These are phyloP conservation scores for Morelia viridis DNA, from an alignment of 2,797 vertebrate species.

Conservation along the genomic window DNA sequence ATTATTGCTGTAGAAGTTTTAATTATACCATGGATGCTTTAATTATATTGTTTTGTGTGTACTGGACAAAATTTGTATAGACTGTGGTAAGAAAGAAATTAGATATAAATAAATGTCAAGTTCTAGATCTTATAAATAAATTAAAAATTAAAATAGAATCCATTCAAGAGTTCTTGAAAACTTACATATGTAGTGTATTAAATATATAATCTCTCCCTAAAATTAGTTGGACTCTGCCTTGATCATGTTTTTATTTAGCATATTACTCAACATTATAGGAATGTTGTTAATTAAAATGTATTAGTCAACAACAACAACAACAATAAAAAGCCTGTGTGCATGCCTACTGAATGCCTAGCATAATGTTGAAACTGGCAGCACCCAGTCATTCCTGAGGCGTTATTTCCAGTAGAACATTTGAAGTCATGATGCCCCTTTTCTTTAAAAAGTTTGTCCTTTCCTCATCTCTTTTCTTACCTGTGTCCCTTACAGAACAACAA, in stretches of 20 bases:
- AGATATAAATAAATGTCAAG: neutral
- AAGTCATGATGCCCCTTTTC: too few species aligned
- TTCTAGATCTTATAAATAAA: neutral
- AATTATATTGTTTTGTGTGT: neutral
- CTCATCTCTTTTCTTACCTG: neutral
- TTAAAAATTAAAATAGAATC: neutral
- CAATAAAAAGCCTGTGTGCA: slow-evolving; percentile 5
- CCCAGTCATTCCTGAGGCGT: neutral
- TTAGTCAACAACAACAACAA: slow-evolving; percentile 4
- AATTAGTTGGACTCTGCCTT: neutral
- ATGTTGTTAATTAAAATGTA: neutral
- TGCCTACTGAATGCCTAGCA: neutral
- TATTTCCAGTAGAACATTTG: neutral
- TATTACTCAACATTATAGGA: neutral
- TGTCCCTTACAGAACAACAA: neutral
- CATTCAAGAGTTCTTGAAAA: neutral
- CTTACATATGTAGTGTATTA: neutral
- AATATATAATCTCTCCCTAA: neutral
- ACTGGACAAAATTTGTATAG: neutral
- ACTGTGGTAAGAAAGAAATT: neutral
- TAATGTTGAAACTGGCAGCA: neutral
- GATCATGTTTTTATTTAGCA: too few species aligned
- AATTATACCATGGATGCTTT: neutral
- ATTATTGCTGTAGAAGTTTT: neutral
- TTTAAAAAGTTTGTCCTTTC: neutral